These are phyloP conservation scores for Monopis laevigella DNA, from an alignment of 2,888 invertebrate genomes.

Conservation along the genomic window DNA sequence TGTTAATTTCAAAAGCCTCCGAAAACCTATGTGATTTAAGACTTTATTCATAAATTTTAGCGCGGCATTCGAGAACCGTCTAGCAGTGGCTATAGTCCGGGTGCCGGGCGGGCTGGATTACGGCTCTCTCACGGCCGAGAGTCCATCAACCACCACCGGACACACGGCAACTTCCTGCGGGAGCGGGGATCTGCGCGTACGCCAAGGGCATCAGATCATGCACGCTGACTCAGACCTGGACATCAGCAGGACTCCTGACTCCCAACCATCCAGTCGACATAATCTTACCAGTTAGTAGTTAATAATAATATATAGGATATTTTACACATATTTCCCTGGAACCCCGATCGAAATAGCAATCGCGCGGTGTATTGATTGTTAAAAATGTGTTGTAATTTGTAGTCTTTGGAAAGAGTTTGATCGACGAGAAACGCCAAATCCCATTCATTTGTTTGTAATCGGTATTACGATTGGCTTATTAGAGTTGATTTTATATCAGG, in stretches of 20 bases:
- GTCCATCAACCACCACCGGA: constrained; percentile 27
- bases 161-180: constrained; percentile 49
- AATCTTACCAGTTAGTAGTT: constrained; percentile 40
- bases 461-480: too few relatives aligned
- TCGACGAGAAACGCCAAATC: too few relatives aligned
- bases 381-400: too few relatives aligned
- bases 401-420: too few relatives aligned
- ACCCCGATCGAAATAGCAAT: too few relatives aligned
- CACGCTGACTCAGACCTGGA: constrained; percentile 79
- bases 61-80: constrained; percentile 91
- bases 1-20: too few relatives aligned
- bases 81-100: constrained; percentile 90
- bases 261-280: constrained; percentile 32
- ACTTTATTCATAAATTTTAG: constrained; percentile 44
- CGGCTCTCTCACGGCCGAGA: constrained; percentile 57
- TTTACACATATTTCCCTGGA: too few relatives aligned
- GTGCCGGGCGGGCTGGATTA: constrained; percentile 88
- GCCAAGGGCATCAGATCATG: constrained; percentile 54
- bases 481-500: too few relatives aligned
- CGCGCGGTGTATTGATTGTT: too few relatives aligned
- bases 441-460: too few relatives aligned
- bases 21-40: too few relatives aligned
- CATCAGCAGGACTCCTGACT: constrained; percentile 48
- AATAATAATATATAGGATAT: too few relatives aligned
- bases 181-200: constrained; percentile 47